These are phyloP conservation scores for Coelopa pilipes DNA, from an alignment of 2,888 invertebrate species.

Conservation along the genomic window DNA sequence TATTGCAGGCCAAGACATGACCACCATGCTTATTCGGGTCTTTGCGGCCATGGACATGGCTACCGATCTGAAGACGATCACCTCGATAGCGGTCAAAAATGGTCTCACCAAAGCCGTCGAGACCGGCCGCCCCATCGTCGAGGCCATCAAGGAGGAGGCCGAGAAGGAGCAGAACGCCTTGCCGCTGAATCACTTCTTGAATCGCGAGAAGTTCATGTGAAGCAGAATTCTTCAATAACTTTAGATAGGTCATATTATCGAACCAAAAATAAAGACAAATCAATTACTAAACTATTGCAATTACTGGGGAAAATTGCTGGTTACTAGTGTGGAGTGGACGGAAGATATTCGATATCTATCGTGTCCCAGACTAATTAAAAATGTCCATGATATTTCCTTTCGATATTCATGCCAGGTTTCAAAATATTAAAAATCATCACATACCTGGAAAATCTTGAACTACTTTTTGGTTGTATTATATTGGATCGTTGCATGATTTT, in stretches of 20 bases:
- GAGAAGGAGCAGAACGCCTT: slow-evolving; percentile 63
- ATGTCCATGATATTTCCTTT: too few species aligned
- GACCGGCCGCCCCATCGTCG: slow-evolving; percentile 70
- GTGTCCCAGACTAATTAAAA: too few species aligned
- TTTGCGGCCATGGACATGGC: slow-evolving; percentile 77
- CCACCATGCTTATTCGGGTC: slow-evolving; percentile 76
- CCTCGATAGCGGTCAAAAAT: slow-evolving; percentile 72
- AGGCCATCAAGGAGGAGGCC: slow-evolving; percentile 70
- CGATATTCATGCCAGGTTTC: too few species aligned
- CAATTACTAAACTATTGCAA: not conserved
- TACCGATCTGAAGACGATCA: slow-evolving; percentile 73
- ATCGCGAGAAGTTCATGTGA: slow-evolving; percentile 64
- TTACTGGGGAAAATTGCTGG: too few species aligned
- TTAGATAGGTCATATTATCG: not conserved
- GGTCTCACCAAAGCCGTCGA: slow-evolving; percentile 73
- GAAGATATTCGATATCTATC: too few species aligned
- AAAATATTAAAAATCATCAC: too few species aligned
- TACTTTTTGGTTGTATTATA: too few species aligned
- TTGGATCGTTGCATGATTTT: too few species aligned
- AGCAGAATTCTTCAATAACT: not conserved
- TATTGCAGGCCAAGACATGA: slow-evolving; percentile 70
- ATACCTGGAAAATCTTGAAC: too few species aligned
- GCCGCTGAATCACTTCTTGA: slow-evolving; percentile 69
- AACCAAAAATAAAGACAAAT: not conserved
- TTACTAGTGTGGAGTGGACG: too few species aligned